Conservation (phyloP, 2,888 invertebrate genomes). For the Helicoverpa assulta region DNA sequence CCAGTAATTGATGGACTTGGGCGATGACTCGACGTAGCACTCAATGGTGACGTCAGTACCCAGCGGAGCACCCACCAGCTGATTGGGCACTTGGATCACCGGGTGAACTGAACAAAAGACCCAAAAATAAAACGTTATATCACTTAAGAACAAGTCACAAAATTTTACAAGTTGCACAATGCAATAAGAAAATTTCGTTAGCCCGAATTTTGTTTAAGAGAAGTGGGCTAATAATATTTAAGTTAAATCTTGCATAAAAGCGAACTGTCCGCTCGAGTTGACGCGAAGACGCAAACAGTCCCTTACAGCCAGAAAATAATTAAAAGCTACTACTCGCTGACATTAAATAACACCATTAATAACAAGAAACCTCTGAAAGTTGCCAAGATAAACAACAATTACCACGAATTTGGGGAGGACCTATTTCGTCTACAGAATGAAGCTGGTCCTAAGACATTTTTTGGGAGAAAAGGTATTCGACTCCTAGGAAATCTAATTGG, state of each 20-base stretch:
- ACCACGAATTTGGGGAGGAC: slow-evolving; percentile 74
- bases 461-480: slow-evolving; percentile 48
- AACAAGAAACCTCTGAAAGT: slow-evolving; percentile 82
- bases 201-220: slow-evolving; percentile 46
- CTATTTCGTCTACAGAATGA: slow-evolving; percentile 69
- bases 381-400: slow-evolving; percentile 85
- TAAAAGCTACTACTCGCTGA: slow-evolving; percentile 82
- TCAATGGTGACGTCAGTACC: slow-evolving; percentile 96
- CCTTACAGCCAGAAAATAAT: slow-evolving; percentile 81
- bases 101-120: slow-evolving; percentile 93
- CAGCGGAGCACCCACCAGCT: slow-evolving; percentile 96
- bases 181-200: slow-evolving; percentile 49
- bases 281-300: slow-evolving; percentile 75
- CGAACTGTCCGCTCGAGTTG: slow-evolving; percentile 75
- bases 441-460: slow-evolving; percentile 62
- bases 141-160: slow-evolving; percentile 2
- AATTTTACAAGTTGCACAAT: slow-evolving; percentile 31
- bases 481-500: slow-evolving; percentile 36
- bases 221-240: slow-evolving; percentile 69
- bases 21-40: slow-evolving; percentile 97
- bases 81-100: slow-evolving; percentile 97
- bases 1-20: slow-evolving; percentile 97
- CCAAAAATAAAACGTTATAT: slow-evolving; percentile 7
- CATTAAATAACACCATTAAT: slow-evolving; percentile 87
- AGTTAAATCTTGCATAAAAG: slow-evolving; percentile 76